phyloP scores from a whole-genome alignment of 2,888 invertebrate species.

The Pilophorus perplexus region DNA sequence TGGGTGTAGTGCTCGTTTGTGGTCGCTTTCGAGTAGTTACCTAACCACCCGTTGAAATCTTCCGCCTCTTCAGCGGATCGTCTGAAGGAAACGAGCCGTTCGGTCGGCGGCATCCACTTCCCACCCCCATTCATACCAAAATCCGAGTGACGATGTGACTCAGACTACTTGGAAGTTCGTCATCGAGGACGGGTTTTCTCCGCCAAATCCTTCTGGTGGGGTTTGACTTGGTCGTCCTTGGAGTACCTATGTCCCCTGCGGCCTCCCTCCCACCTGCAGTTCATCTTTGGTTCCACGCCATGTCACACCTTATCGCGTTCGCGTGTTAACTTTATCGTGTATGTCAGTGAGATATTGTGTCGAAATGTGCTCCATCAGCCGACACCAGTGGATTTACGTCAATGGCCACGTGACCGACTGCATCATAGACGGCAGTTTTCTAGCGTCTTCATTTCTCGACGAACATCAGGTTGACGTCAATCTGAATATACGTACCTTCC shows the following conservation, averaged over 20 bases:
- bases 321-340: too few relatives aligned
- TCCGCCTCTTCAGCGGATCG: neutral
- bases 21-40: too few relatives aligned
- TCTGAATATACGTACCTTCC: too few relatives aligned
- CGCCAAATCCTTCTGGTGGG: constrained; percentile 26
- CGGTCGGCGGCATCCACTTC: too few relatives aligned
- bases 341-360: neutral
- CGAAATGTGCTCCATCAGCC: constrained; percentile 11
- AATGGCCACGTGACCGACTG: constrained; percentile 37
- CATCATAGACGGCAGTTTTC: constrained; percentile 27
- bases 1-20: too few relatives aligned
- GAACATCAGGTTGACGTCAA: constrained; percentile 32
- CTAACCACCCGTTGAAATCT: constrained; percentile 35
- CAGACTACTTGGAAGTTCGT: constrained; percentile 30
- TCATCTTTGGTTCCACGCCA: constrained; percentile 1
- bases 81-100: neutral
- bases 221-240: neutral
- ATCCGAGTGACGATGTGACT: too few relatives aligned
- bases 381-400: constrained; percentile 32
- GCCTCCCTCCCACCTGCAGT: constrained; percentile 4
- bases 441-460: constrained; percentile 21
- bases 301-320: constrained; percentile 18
- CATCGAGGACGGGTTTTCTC: constrained; percentile 28
- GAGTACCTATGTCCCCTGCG: too few relatives aligned
- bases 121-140: too few relatives aligned